phyloP scores from a whole-genome alignment of 2,113 vertebrate genomes.

The Agapornis roseicollis region DNA sequence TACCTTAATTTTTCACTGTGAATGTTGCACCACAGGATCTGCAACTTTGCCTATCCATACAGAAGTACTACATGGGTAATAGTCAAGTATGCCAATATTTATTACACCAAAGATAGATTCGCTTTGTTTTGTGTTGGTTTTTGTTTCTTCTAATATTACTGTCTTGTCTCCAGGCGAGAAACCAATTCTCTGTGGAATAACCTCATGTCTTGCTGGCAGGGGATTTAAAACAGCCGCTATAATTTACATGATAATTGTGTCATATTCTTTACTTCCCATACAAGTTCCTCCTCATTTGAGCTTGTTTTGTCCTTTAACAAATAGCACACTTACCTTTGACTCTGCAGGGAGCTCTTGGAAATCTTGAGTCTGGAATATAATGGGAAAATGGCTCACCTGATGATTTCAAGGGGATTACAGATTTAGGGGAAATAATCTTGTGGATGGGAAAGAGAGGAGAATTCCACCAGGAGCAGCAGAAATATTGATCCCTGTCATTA shows the following conservation, averaged over 20 bases:
- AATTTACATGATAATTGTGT: slow-evolving; percentile 59
- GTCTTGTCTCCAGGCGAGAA: slow-evolving; percentile 40
- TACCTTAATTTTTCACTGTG: background rate
- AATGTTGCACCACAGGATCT: background rate
- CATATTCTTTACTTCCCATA: slow-evolving; percentile 18
- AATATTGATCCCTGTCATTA: background rate
- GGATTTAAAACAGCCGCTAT: slow-evolving; percentile 39
- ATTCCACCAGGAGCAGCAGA: background rate
- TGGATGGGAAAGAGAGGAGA: background rate
- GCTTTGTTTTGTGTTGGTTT: background rate
- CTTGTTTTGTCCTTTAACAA: slow-evolving; percentile 34
- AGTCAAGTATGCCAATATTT: background rate
- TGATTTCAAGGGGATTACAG: slow-evolving; percentile 41
- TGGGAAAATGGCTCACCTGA: slow-evolving; percentile 39
- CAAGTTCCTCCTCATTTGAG: slow-evolving; percentile 23
- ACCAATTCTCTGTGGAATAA: slow-evolving; percentile 39
- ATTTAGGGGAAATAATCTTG: slow-evolving; percentile 25
- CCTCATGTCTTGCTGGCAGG: slow-evolving; percentile 33
- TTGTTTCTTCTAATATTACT: background rate
- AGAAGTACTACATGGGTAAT: background rate
- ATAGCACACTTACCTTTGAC: slow-evolving; percentile 1
- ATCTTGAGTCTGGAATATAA: background rate
- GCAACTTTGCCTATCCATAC: background rate
- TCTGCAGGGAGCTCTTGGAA: slow-evolving; percentile 15
- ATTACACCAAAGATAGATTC: background rate